Percentiles rank a stretch among this genome's conserved stretches.
Conservation (phyloP, 2,113 vertebrate species). For the Atractosteus spatula region DNA sequence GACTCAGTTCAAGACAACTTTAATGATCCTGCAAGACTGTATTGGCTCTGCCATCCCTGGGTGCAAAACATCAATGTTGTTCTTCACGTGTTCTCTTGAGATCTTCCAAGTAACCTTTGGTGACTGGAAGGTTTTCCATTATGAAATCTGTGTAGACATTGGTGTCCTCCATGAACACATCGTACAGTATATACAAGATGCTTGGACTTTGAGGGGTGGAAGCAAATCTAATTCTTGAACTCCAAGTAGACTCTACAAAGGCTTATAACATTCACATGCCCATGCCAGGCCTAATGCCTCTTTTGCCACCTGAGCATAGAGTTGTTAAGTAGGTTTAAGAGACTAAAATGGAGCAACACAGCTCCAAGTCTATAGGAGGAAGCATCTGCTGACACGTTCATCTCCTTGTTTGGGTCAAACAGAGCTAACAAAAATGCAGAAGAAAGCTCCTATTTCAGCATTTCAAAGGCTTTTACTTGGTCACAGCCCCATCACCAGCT, state of each 20-base stretch:
- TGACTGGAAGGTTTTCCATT: slow-evolving; percentile 7
- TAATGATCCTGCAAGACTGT: not conserved
- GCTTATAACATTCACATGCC: slow-evolving; percentile 28
- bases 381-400: slow-evolving; percentile 17
- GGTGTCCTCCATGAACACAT: slow-evolving; percentile 12
- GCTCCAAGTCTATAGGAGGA: slow-evolving; percentile 10
- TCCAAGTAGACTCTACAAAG: slow-evolving; percentile 15
- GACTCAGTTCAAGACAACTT: slow-evolving; percentile 13
- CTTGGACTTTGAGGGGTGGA: slow-evolving; percentile 19
- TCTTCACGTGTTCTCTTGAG: slow-evolving; percentile 1
- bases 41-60: not conserved
- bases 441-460: not conserved
- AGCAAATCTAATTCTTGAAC: slow-evolving; percentile 15
- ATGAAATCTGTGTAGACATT: slow-evolving; percentile 18
- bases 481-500: slow-evolving; percentile 1
- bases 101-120: not conserved
- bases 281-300: slow-evolving; percentile 15
- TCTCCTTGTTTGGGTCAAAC: slow-evolving; percentile 7
- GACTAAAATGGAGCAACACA: slow-evolving; percentile 1
- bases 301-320: slow-evolving; percentile 12
- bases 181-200: slow-evolving; percentile 17
- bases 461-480: slow-evolving; percentile 10
- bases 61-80: slow-evolving; percentile 5
- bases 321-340: slow-evolving; percentile 14
- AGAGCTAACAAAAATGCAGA: not conserved